These are phyloP conservation scores for Oedothorax gibbosus DNA, from an alignment of 1,140 invertebrate genomes.

Conservation along the genomic window DNA sequence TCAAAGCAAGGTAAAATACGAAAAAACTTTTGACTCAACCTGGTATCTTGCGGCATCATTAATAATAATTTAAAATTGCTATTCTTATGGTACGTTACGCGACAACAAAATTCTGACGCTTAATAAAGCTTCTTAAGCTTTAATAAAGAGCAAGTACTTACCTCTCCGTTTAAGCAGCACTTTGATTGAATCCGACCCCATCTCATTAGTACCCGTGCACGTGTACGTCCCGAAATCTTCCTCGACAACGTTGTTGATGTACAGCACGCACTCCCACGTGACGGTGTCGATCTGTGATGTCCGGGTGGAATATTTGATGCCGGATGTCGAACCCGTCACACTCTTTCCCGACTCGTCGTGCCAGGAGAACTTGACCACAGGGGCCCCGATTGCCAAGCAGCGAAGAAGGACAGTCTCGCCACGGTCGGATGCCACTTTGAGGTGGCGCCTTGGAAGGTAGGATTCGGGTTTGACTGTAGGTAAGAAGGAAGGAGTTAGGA, in stretches of 20 bases:
- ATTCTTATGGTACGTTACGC: too few species aligned
- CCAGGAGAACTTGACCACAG: conserved; percentile 87
- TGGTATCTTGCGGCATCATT: too few species aligned
- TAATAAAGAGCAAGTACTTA: neutral
- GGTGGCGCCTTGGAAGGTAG: conserved; percentile 80
- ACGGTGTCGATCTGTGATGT: conserved; percentile 75
- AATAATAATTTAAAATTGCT: too few species aligned
- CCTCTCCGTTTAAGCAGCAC: conserved; percentile 77
- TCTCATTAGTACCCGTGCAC: conserved; percentile 87
- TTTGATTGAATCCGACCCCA: conserved; percentile 81
- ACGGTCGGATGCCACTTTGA: conserved; percentile 88
- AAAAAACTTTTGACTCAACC: too few species aligned
- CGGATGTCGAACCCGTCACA: conserved; percentile 72
- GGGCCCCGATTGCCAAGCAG: conserved; percentile 85
- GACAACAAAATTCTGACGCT: too few species aligned
- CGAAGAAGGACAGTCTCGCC: conserved; percentile 83
- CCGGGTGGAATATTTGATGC: conserved; percentile 76
- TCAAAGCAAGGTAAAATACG: too few species aligned
- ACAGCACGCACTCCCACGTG: conserved; percentile 82
- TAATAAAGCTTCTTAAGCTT: neutral
- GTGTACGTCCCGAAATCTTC: conserved; percentile 91
- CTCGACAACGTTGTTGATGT: conserved; percentile 83
- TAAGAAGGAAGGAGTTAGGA: neutral
- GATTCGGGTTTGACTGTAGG: conserved; percentile 86
- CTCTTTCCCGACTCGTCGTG: conserved; percentile 76